Percentiles rank a stretch among this genome's conserved stretches.
Conservation (phyloP, 2,888 invertebrate genomes). For the Hofmannophila pseudospretella region DNA sequence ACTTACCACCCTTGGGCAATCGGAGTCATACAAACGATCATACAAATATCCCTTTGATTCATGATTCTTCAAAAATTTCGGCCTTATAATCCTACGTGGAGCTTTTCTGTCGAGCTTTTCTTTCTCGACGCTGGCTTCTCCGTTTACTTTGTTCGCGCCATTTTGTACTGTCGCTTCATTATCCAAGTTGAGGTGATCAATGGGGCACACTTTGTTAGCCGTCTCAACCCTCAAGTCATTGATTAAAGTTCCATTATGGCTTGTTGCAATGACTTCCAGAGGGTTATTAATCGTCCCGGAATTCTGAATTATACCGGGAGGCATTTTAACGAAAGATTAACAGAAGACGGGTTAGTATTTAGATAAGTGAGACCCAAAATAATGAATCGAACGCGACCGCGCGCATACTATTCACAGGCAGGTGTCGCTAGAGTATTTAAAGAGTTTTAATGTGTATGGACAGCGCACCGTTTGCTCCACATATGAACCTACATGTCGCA, state of each 20-base stretch:
- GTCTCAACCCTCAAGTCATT: constrained; percentile 25
- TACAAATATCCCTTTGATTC: constrained; percentile 57
- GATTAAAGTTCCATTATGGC: constrained; percentile 28
- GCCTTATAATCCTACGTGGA: constrained; percentile 43
- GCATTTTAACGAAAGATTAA: constrained; percentile 42
- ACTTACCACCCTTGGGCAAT: constrained; percentile 62
- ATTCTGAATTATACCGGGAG: constrained; percentile 56
- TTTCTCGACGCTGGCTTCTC: constrained; percentile 11
- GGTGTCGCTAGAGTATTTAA: constrained; percentile 53
- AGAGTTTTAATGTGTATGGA: constrained; percentile 45
- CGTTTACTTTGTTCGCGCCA: background rate
- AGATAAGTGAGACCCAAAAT: constrained; percentile 7
- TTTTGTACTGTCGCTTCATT: constrained; percentile 1
- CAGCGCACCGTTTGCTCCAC: constrained; percentile 9
- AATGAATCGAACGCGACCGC: constrained; percentile 39
- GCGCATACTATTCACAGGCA: constrained; percentile 43
- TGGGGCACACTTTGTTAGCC: constrained; percentile 37
- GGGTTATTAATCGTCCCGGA: constrained; percentile 41
- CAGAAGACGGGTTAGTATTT: background rate
- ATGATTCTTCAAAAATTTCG: constrained; percentile 60
- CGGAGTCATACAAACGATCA: constrained; percentile 55
- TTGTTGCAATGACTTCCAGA: constrained; percentile 27
- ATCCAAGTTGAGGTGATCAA: constrained; percentile 29
- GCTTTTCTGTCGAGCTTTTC: constrained; percentile 34
- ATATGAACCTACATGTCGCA: no score